Evolutionary conservation across 1,140 invertebrate species (phyloP), one percentile per base, ranked within the genome.

Genomic region (Tetramorium parvispinum): DNA sequence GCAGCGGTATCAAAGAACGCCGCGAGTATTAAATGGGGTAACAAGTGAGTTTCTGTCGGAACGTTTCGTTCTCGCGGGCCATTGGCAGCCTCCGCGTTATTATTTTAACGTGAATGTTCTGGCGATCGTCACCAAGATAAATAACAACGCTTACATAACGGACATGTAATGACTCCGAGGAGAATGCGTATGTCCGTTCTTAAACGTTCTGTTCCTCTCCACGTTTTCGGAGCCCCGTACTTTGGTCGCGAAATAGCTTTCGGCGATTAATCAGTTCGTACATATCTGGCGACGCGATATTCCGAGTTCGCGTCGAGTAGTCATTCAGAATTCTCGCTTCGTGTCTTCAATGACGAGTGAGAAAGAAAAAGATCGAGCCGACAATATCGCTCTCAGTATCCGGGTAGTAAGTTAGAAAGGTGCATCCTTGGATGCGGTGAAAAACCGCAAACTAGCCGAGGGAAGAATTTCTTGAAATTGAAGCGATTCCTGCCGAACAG

Each of bases 121-220:
- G 86, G 89, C 91, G 88, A 89, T 88, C 81, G 85, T 87, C 89
- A 88, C 90, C 89, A 90, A 93, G 91, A 93, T 93, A 94, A 94
- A 94, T 93, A 94, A 94, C 91, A 92, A 93, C 93, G 89, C 88
- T 94, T 93, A 92, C 91, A 92, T 91, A 94, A 94, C 78, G 81
- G 77, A 63, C 85, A 85, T 82, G 89, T 88, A 91, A 88, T 65
- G 59, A 76, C 61, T 85, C 27, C 71, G 86, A 82, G 81, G 65
- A 87, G 77, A 86, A 68, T 57, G 77, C 43, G 82, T 71, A 76
- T 40, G 87, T 49, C 87, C 79, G 53, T 43, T 73, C 53, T 43
- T 75, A 75, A 83, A 73, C 53, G 53, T 40, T 49, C 68, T 11
- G 24, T 59, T 61, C 32, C 77, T 83, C 79, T 18, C 40, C 53